A percentile compares a stretch with the other conserved stretches of the same genome.
Conservation (phyloP, 2,888 invertebrate genomes). For the Volucella zonaria region DNA sequence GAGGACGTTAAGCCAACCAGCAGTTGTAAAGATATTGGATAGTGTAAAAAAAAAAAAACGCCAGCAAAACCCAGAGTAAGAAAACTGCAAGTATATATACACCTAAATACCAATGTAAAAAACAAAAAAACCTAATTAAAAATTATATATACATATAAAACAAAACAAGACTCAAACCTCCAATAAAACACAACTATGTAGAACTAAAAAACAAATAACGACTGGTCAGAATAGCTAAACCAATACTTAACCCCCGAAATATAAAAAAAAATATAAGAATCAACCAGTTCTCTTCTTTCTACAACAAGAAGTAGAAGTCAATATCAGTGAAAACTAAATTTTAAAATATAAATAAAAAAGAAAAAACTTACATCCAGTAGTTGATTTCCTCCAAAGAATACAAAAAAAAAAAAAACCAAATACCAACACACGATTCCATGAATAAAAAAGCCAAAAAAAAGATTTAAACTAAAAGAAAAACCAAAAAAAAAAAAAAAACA, state of each 20-base stretch:
- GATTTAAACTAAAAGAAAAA: conserved; percentile 18
- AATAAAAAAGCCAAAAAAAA: conserved; percentile 58
- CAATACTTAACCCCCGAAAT: conserved; percentile 49
- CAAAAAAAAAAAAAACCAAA: conserved; percentile 8
- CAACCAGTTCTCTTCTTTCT: conserved; percentile 5
- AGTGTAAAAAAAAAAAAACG: conserved; percentile 69
- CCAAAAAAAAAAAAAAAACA: conserved; percentile 23
- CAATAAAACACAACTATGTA: conserved; percentile 58
- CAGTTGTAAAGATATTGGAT: conserved; percentile 51
- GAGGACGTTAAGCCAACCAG: conserved; percentile 89
- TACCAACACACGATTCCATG: conserved; percentile 50
- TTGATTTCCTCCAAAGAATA: conserved; percentile 51
- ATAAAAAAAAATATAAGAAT: conserved; percentile 18
- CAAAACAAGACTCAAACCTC: conserved; percentile 40
- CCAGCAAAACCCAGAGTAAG: conserved; percentile 64
- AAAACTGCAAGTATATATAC: conserved; percentile 72
- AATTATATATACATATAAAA: conserved; percentile 40
- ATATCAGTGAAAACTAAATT: conserved; percentile 62
- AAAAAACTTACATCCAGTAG: conserved; percentile 55
- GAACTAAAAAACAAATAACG: conserved; percentile 54
- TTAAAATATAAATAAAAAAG: conserved; percentile 11
- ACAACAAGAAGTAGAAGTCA: conserved; percentile 18
- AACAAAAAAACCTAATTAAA: conserved; percentile 53
- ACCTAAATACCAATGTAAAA: conserved; percentile 68
- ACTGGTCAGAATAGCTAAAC: conserved; percentile 58